These are phyloP conservation scores for Platycheirus rosarum DNA, from an alignment of 2,888 invertebrate species.

Conservation along the genomic window DNA sequence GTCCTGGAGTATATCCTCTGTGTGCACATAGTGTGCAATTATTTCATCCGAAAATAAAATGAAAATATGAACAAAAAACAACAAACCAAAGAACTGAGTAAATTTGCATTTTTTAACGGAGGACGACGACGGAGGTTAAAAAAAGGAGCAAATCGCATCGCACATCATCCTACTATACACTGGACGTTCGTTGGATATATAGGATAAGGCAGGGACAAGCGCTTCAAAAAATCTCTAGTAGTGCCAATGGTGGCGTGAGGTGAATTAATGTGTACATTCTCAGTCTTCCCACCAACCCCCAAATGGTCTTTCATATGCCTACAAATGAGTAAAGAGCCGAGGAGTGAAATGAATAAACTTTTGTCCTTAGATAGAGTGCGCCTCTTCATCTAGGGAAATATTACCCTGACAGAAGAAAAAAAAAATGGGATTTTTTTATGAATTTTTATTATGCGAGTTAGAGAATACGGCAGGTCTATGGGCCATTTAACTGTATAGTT, in stretches of 20 bases:
- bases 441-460: slow-evolving; percentile 45
- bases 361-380: slow-evolving; percentile 67
- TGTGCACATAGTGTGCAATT: neutral
- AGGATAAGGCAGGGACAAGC: slow-evolving; percentile 40
- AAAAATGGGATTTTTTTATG: slow-evolving; percentile 24
- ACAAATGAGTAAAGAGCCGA: slow-evolving; percentile 30
- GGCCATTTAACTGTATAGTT: slow-evolving; percentile 60
- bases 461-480: slow-evolving; percentile 49
- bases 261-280: slow-evolving; percentile 62
- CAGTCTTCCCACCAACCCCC: neutral
- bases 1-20: neutral
- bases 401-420: slow-evolving; percentile 43
- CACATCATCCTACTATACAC: slow-evolving; percentile 38
- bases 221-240: slow-evolving; percentile 54
- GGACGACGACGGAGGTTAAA: neutral
- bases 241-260: slow-evolving; percentile 14
- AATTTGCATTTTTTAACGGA: no score
- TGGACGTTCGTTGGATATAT: slow-evolving; percentile 35
- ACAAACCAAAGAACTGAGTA: neutral
- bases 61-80: no score
- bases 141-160: slow-evolving; percentile 33
- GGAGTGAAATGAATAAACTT: slow-evolving; percentile 68
- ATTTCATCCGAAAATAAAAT: neutral
- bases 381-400: slow-evolving; percentile 56
- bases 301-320: neutral